Evolutionary conservation across 2,113 vertebrate species (phyloP).

Genomic region (Diadophis punctatus): DNA sequence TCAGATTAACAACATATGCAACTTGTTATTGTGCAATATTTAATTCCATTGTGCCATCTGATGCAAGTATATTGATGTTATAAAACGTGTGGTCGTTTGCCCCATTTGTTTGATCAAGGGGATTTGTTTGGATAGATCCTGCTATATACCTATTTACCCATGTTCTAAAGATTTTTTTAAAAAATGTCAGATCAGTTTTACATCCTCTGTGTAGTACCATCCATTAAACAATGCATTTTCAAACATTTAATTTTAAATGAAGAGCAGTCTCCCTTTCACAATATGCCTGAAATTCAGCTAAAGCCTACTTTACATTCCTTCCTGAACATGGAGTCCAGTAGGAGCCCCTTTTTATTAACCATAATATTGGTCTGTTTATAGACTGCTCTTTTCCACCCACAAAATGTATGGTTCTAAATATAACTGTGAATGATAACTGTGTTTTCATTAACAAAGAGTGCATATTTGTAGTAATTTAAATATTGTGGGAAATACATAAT

Average conservation of each 20-base stretch:
- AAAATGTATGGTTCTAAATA: not conserved
- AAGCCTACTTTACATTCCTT: not conserved
- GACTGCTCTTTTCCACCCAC: not conserved
- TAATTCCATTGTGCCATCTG: not conserved
- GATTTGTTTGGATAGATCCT: not conserved
- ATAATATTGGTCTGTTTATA: not conserved
- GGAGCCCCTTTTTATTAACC: not conserved
- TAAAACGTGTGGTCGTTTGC: not conserved
- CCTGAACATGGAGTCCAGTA: not conserved
- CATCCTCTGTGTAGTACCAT: not conserved
- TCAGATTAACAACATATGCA: not conserved
- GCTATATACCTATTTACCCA: not conserved
- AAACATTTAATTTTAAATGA: not conserved
- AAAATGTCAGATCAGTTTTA: not conserved
- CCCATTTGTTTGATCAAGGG: not conserved
- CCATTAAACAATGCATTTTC: not conserved
- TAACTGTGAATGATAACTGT: constrained; percentile 5
- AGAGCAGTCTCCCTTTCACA: not conserved
- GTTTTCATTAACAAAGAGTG: constrained; percentile 17
- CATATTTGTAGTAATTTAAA: constrained; percentile 23
- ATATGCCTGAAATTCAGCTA: not conserved
- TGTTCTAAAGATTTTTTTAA: not conserved
- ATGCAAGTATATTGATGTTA: not conserved
- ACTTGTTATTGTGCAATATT: not conserved
- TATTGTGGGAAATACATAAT: constrained; percentile 25